Evolutionary conservation across 2,888 invertebrate species (phyloP).

Genomic region (Parnassius smintheus): DNA sequence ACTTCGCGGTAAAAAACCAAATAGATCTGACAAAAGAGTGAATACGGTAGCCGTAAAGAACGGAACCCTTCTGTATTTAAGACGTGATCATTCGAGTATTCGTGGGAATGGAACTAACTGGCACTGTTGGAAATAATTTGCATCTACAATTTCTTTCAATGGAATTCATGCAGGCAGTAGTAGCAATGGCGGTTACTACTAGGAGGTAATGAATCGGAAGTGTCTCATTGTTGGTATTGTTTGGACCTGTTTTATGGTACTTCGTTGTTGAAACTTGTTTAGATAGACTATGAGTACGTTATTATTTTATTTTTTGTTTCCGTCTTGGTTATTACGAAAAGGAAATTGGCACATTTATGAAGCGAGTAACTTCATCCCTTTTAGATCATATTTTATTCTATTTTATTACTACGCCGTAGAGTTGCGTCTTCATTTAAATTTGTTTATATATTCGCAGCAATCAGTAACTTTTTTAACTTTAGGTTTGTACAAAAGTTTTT

Average conservation of each 20-base stretch:
- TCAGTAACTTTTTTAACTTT: too few relatives aligned
- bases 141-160: conserved; percentile 42
- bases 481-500: too few relatives aligned
- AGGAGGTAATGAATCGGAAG: conserved; percentile 59
- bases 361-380: conserved; percentile 13
- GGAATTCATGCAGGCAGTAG: conserved; percentile 23
- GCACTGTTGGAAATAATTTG: conserved; percentile 40
- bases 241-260: conserved; percentile 11
- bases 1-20: conserved; percentile 37
- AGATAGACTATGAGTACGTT: not conserved
- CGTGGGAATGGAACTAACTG: conserved; percentile 49
- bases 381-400: not conserved
- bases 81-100: conserved; percentile 29
- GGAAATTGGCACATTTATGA: conserved; percentile 13
- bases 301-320: conserved; percentile 7
- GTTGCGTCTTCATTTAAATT: not conserved
- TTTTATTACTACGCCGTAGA: too few relatives aligned
- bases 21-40: conserved; percentile 31
- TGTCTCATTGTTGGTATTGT: conserved; percentile 39
- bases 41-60: conserved; percentile 19
- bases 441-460: too few relatives aligned
- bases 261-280: conserved; percentile 25
- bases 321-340: not conserved
- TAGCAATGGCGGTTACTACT: conserved; percentile 42
- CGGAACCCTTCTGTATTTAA: conserved; percentile 19